phyloP scores from a whole-genome alignment of 2,888 invertebrate species.

The Hesperia comma region DNA sequence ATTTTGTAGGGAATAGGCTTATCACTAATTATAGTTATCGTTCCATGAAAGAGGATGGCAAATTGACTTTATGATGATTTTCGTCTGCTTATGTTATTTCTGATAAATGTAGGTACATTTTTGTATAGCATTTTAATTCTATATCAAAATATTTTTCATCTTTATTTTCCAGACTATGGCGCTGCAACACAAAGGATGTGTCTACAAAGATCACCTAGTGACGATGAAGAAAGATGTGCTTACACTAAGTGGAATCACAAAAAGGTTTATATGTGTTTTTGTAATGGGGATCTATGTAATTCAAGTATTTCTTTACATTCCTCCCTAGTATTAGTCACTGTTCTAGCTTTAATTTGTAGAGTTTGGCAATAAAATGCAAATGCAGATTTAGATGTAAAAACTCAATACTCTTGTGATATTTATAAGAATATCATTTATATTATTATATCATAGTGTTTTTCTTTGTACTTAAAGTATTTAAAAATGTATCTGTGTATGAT shows the following conservation, averaged over 20 bases:
- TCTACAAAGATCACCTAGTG: conserved; percentile 93
- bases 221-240: conserved; percentile 94
- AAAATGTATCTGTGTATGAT: too few species aligned
- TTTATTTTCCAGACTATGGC: conserved; percentile 88
- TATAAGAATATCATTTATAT: conserved; percentile 2
- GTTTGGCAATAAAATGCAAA: conserved; percentile 7
- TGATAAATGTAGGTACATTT: too few species aligned
- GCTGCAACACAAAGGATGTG: conserved; percentile 94
- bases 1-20: too few species aligned
- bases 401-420: conserved; percentile 38
- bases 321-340: conserved; percentile 48
- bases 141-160: too few species aligned
- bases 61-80: too few species aligned
- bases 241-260: conserved; percentile 92
- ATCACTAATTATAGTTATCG: too few species aligned
- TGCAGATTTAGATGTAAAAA: not conserved
- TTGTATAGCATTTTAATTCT: too few species aligned
- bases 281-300: conserved; percentile 95
- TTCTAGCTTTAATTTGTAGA: conserved; percentile 53
- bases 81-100: too few species aligned
- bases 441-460: not conserved
- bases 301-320: conserved; percentile 52
- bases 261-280: conserved; percentile 95
- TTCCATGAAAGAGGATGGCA: too few species aligned
- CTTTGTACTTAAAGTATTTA: too few species aligned